Evolutionary conservation across 1,140 invertebrate species (phyloP).

Genomic region (Nasonia giraulti): DNA sequence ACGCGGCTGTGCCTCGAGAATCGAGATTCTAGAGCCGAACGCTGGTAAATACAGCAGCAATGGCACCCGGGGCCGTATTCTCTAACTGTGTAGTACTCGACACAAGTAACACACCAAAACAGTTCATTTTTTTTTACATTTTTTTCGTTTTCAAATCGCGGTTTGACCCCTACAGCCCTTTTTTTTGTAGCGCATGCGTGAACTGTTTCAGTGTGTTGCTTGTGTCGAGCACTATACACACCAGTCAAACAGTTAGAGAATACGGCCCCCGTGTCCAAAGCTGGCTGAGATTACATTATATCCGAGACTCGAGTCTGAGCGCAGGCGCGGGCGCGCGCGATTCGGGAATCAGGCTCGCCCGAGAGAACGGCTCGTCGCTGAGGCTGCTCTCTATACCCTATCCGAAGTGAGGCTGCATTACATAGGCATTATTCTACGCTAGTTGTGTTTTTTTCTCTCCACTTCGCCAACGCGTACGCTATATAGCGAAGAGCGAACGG

Average conservation of each 20-base stretch:
- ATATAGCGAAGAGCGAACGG: neutral
- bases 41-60: neutral
- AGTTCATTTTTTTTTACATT: too few relatives aligned
- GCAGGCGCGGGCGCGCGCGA: neutral
- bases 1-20: neutral
- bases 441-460: neutral
- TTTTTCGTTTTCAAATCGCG: too few relatives aligned
- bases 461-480: neutral
- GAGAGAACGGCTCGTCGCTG: neutral
- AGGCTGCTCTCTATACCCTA: neutral
- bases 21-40: neutral
- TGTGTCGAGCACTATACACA: too few relatives aligned
- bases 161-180: too few relatives aligned
- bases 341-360: neutral
- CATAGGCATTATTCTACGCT: neutral
- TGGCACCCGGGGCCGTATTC: neutral
- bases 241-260: too few relatives aligned
- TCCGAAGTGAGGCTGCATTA: neutral
- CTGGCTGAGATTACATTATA: neutral
- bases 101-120: too few relatives aligned
- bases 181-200: too few relatives aligned
- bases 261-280: neutral
- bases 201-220: too few relatives aligned
- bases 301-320: neutral
- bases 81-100: too few relatives aligned